phyloP scores from a whole-genome alignment of 2,888 invertebrate species.

The Erebia aethiops region DNA sequence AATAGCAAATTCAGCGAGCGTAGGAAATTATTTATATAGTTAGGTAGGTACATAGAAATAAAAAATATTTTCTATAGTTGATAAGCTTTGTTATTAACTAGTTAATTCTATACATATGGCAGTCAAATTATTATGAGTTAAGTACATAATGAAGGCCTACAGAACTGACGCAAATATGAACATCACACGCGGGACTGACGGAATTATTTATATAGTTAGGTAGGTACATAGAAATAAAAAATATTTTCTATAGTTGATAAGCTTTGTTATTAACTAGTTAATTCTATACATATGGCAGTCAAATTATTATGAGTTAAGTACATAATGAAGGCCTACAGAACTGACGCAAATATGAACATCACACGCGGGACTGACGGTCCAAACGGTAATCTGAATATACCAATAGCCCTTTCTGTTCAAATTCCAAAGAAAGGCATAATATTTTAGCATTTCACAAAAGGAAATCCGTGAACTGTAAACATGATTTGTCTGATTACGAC shows the following conservation, averaged over 20 bases:
- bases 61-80: background rate
- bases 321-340: constrained; percentile 28
- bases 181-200: constrained; percentile 28
- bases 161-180: constrained; percentile 32
- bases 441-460: constrained; percentile 54
- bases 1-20: background rate
- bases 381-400: constrained; percentile 46
- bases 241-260: background rate
- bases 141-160: constrained; percentile 29
- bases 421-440: constrained; percentile 51
- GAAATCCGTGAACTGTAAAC: constrained; percentile 60
- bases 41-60: background rate
- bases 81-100: no score
- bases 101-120: background rate
- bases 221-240: background rate
- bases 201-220: no score
- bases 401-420: constrained; percentile 40
- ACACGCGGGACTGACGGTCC: constrained; percentile 29
- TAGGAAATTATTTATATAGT: no score
- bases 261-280: background rate
- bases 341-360: constrained; percentile 35
- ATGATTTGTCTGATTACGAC: constrained; percentile 70
- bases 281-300: background rate
- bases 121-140: constrained; percentile 1
- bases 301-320: constrained; percentile 8